Base-by-base conservation (phyloP, 1,140 invertebrate genomes). In the Heliconius eleuchia region DNA sequence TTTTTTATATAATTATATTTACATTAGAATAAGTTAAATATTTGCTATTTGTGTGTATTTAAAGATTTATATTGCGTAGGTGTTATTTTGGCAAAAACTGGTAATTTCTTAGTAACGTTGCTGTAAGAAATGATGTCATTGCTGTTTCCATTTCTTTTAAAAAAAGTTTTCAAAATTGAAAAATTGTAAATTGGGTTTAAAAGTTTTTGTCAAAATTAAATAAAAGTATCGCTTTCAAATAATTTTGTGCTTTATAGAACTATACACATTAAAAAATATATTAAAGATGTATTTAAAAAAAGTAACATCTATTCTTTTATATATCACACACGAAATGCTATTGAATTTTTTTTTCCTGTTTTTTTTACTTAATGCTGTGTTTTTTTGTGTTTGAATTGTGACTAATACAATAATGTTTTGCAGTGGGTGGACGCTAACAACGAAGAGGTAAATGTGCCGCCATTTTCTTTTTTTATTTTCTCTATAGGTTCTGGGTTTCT, bases 361-460 rank as follows among this genome's bases (percentile, higher is more conserved):
- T n/a, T 57, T 30, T 66, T 66, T 27, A 78, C 55, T 75, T 30
- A 57, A 71, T 34, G 42, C 66, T 50, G 81, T 82, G 85, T 94
- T 89, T 88, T 23, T 66, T 91, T 94, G 91, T 82, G 70, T 83
- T 81, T 83, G 77, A 81, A 84, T 13, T 86, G 87, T 92, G 84
- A 92, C 92, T 94, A 94, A 94, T 94, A 77, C 73, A 82, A 89
- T 87, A 90, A 91, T 92, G 85, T 94, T 91, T 94, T 95, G 87
- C 95, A 96, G 96, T 96, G 96, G 96, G 95, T 96, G 90, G 96
- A 96, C 94, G 94, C 95, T 92, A 96, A 95, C 92, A 95, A 95
- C 88, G 95, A 96, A 86, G 96, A 96, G 96, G 96, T 96, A 96
- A 84, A 74, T 77, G 37, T 74, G 71, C 52, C 46, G 76, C 73